Base-by-base conservation (phyloP, 2,113 vertebrate genomes). In the Trogon melanurus region DNA sequence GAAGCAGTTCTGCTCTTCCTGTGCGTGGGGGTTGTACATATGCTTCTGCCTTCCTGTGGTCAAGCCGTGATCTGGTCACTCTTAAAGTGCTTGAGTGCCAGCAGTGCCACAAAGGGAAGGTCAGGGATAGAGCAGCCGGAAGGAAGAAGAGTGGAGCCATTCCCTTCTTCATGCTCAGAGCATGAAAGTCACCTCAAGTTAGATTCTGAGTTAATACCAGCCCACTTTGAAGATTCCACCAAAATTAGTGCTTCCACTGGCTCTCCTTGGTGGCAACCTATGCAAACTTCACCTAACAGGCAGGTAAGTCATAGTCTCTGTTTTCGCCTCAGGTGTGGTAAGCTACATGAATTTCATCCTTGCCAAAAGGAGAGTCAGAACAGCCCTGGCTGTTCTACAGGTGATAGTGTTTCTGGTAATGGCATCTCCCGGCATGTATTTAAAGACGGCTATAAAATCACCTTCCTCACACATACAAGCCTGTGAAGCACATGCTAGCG, bases 21-120 rank as follows among this genome's bases (percentile, higher is more conserved):
- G 0, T 2, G 3, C 2, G 0, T 7, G 21, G 48, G 20, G 44
- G 4, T 38, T 50, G 23, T 45, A 16, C 12, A 5, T 2, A 4
- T 9, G 19, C 16, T 83, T 67, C 18, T 3, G 6, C 48, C 38
- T 57, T 61, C 23, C 62, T 41, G 50, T 25, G 58, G 45, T 62
- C 45, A 76, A 36, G 72, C 30, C 65, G 16, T 26, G 34, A 41
- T 4, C 8, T 57, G 47, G 30, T 19, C 23, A n/a, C 32, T 16
- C 79, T 85, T 22, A 38, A 60, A 13, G 10, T 32, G 34, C 22
- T 38, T 10, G 5, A 54, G 44, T 11, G 20, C n/a, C 73, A 87
- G 27, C 30, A 57, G 25, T 36, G 29, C 38, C 79, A 47, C 26
- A 38, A 60, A 72, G 16, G 26, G 32, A 34, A 60, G 20, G 20